phyloP scores from a whole-genome alignment of 2,113 vertebrate genomes.

The Columba janthina region DNA sequence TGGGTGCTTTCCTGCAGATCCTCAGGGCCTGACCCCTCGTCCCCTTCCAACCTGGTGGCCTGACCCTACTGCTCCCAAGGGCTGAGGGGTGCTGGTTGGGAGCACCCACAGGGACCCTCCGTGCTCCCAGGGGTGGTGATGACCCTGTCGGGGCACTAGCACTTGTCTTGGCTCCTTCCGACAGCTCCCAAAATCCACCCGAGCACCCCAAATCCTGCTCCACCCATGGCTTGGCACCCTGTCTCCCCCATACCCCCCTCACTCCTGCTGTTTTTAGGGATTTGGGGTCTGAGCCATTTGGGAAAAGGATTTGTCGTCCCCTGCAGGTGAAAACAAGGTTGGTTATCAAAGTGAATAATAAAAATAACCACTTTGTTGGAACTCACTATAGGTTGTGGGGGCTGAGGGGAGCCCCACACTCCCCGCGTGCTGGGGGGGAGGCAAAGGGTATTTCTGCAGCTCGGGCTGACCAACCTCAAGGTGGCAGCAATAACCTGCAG shows the following conservation, averaged over 20 bases:
- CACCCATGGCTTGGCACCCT: not conserved
- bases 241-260: not conserved
- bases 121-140: rapidly evolving
- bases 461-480: not conserved
- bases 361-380: not conserved
- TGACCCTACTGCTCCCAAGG: rapidly evolving
- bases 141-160: not conserved
- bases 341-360: not conserved
- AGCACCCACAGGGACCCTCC: not conserved
- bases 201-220: not conserved
- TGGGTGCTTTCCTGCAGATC: not conserved
- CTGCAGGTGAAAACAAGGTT: not conserved
- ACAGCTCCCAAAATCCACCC: rapidly evolving
- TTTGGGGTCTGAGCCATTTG: not conserved
- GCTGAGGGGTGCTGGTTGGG: not conserved
- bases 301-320: not conserved
- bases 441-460: not conserved
- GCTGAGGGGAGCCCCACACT: too few species aligned
- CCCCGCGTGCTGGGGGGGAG: not conserved
- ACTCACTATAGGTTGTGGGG: not conserved
- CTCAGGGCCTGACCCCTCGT: not conserved
- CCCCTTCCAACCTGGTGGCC: not conserved
- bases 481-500: not conserved
- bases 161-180: not conserved
- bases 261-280: not conserved